phyloP scores from a whole-genome alignment of 2,888 invertebrate genomes.

The Saturnia pavonia region DNA sequence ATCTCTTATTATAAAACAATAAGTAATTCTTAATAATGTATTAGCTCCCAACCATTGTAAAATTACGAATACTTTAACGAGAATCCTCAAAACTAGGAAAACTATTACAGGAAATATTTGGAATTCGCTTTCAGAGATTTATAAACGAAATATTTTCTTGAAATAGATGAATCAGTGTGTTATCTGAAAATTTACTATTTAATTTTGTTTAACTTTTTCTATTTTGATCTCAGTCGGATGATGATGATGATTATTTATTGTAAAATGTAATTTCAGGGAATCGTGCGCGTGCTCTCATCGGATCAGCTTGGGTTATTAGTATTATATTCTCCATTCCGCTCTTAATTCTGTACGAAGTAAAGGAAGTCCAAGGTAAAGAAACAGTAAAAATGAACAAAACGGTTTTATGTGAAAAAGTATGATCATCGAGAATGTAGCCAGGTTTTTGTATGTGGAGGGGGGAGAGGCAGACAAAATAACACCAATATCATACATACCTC shows the following conservation, averaged over 20 bases:
- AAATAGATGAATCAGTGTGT: background rate
- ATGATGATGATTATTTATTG: background rate
- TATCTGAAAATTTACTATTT: background rate
- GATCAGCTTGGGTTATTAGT: conserved; percentile 91
- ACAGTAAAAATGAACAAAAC: background rate
- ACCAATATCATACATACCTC: too few species aligned
- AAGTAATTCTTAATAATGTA: background rate
- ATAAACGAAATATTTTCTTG: background rate
- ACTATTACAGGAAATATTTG: background rate
- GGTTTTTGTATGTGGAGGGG: too few species aligned
- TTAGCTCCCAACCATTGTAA: background rate
- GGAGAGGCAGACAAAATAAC: too few species aligned
- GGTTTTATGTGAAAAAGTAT: background rate
- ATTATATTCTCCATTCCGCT: conserved; percentile 91
- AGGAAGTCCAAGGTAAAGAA: conserved; percentile 86
- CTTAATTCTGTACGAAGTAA: conserved; percentile 90
- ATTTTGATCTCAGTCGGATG: background rate
- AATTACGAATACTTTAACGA: background rate
- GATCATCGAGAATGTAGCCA: too few species aligned
- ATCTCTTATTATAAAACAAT: too few species aligned
- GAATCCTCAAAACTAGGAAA: background rate
- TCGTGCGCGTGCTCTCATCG: conserved; percentile 89
- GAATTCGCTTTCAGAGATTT: background rate
- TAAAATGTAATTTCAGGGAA: conserved; percentile 84
- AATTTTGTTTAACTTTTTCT: background rate